phyloP scores from a whole-genome alignment of 2,113 vertebrate genomes.

The Xiphorhynchus elegans region DNA sequence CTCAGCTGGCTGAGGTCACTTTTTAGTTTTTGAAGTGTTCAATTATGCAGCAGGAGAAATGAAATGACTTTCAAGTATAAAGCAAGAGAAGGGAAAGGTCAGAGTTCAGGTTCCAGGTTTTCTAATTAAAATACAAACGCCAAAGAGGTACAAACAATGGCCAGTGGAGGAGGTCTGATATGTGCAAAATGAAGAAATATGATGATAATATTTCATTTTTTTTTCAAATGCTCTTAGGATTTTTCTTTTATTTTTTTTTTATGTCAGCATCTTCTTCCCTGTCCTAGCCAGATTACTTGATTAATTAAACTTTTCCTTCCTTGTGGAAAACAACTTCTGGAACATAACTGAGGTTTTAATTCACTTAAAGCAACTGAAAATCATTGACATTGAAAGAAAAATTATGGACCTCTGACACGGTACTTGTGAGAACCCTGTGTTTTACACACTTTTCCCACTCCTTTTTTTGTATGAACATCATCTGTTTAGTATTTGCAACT shows the following conservation, averaged over 20 bases:
- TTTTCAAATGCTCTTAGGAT: not conserved
- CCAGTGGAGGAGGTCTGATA: not conserved
- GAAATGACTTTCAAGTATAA: not conserved
- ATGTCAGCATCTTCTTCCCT: not conserved
- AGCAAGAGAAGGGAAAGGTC: not conserved
- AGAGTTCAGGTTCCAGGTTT: not conserved
- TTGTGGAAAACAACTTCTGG: not conserved
- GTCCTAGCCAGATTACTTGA: not conserved
- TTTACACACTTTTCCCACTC: not conserved
- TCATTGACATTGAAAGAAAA: not conserved
- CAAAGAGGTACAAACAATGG: not conserved
- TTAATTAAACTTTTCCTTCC: not conserved
- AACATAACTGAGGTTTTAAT: not conserved
- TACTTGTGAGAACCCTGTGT: not conserved
- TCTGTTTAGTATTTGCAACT: not conserved
- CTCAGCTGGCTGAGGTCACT: not conserved
- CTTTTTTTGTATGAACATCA: not conserved
- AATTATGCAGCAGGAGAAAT: slow-evolving; percentile 37
- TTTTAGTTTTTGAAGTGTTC: slow-evolving; percentile 4
- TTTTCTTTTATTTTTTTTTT: not conserved
- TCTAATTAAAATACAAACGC: not conserved
- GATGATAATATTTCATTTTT: not conserved
- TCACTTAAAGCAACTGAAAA: not conserved
- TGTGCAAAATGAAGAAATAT: not conserved
- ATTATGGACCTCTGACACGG: not conserved